Base-by-base conservation (phyloP, 2,113 vertebrate species). In the Coryphaenoides rupestris region DNA sequence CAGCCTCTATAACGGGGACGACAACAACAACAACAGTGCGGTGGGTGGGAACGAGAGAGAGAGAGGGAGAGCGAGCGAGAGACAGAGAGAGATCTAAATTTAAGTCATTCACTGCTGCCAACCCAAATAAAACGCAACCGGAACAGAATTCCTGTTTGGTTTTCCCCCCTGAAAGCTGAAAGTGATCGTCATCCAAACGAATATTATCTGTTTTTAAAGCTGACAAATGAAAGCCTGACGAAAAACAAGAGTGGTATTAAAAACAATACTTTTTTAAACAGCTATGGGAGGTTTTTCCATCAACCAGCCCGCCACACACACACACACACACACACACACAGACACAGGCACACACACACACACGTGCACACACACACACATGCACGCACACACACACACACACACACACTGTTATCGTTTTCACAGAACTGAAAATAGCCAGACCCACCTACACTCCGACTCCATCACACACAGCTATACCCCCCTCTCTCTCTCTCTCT, bases 41-140 rank as follows among this genome's bases (percentile, higher is more conserved):
- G 68, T 62, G 69, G 75, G 75, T 62, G 72, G 76, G 63, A 74
- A 62, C 10, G 28, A 69, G 28, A 68, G 33, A 71, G 59, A 33
- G 0, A 0, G n/a, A n/a, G n/a, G n/a, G n/a, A n/a, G n/a, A n/a
- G n/a, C n/a, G n/a, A n/a, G n/a, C n/a, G n/a, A n/a, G n/a, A n/a
- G n/a, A n/a, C n/a, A n/a, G n/a, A n/a, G n/a, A 71, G 59, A 33
- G 0, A 0, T 75, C 83, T 84, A 87, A 78, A 79, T 86, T 86
- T 87, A 87, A 84, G 83, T 73, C 72, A 21, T 65, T 64, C 62
- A 73, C 63, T 72, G 57, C 57, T 79, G 80, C 81, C 81, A 85
- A 83, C n/a, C 7, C 65, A 82, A 85, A 84, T 76, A 80, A 80
- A 77, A 76, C 53, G n/a, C n/a, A n/a, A 47, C 62, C 45, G 57